Evolutionary conservation across 2,888 invertebrate species (phyloP).

Genomic region (Leptopterna dolabrata): DNA sequence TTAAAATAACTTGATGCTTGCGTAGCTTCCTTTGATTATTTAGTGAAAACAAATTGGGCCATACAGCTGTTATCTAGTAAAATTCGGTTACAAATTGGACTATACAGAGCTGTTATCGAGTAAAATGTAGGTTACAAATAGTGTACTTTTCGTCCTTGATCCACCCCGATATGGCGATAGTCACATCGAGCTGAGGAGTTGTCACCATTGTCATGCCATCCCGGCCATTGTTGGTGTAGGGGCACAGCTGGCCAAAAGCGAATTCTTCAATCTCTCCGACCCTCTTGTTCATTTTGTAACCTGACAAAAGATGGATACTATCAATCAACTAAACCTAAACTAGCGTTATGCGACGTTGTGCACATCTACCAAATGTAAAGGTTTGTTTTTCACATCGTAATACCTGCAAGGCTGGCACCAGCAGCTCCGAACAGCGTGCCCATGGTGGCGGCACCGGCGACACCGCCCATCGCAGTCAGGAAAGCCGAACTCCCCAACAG

Average conservation of each 20-base stretch:
- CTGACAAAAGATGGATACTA: slow-evolving; percentile 64
- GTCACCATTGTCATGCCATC: slow-evolving; percentile 53
- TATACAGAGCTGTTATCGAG: no score
- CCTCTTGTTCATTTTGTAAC: slow-evolving; percentile 77
- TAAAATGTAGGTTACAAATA: no score
- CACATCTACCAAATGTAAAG: no score
- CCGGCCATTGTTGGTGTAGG: slow-evolving; percentile 48
- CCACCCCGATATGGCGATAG: slow-evolving; percentile 76
- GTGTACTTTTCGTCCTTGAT: slow-evolving; percentile 69
- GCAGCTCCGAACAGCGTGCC: slow-evolving; percentile 76
- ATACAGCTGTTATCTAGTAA: no score
- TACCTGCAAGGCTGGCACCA: slow-evolving; percentile 74
- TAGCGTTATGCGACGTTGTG: no score
- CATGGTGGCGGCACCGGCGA: slow-evolving; percentile 71
- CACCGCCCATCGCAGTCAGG: slow-evolving; percentile 69
- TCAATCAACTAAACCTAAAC: neutral
- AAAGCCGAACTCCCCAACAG: slow-evolving; percentile 67
- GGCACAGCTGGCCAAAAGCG: slow-evolving; percentile 70
- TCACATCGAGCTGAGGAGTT: slow-evolving; percentile 70
- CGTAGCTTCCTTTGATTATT: no score
- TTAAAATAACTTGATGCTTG: no score
- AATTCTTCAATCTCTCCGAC: slow-evolving; percentile 78
- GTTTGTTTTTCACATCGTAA: no score
- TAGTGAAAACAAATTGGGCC: no score
- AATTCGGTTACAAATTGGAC: no score